Evolutionary conservation across 2,797 vertebrate genomes (phyloP).

Genomic region (Urophycis tenuis): DNA sequence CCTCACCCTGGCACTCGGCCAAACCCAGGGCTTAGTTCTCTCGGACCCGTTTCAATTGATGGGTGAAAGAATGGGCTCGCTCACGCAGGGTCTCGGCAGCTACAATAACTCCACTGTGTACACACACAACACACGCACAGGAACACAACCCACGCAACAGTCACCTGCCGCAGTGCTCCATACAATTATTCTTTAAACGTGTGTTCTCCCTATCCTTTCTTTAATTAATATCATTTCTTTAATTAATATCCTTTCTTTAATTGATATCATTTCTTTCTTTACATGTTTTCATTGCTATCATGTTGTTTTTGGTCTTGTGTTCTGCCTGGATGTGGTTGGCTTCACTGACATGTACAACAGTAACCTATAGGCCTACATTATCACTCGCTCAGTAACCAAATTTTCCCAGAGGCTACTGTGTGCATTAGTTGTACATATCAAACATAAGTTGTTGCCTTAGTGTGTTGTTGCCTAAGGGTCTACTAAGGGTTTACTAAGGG

Average conservation of each 20-base stretch:
- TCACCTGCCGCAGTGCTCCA: slow-evolving; percentile 37
- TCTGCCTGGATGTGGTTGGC: not conserved
- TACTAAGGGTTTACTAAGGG: too few relatives aligned
- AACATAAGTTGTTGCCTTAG: too few relatives aligned
- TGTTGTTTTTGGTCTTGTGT: not conserved
- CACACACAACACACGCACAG: slow-evolving; percentile 25
- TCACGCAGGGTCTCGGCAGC: slow-evolving; percentile 41
- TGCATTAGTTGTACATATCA: too few relatives aligned
- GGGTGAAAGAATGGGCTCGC: slow-evolving; percentile 49
- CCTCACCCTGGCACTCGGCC: slow-evolving; percentile 48
- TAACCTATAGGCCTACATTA: not conserved
- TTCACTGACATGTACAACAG: not conserved
- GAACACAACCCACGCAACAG: slow-evolving; percentile 3
- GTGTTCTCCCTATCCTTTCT: not conserved
- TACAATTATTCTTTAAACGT: too few relatives aligned
- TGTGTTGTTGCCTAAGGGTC: too few relatives aligned
- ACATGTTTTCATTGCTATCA: not conserved
- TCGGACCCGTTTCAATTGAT: slow-evolving; percentile 43
- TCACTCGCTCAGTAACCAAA: not conserved
- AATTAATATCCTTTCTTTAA: too few relatives aligned
- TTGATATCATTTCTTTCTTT: too few relatives aligned
- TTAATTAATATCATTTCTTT: too few relatives aligned
- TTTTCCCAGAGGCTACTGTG: not conserved
- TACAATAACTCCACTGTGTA: slow-evolving; percentile 57
- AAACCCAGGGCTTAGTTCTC: slow-evolving; percentile 52